Percentiles rank a stretch among this genome's conserved stretches.
Evolutionary conservation across 2,797 vertebrate species (phyloP).

Genomic region (Trichosurus vulpecula): DNA sequence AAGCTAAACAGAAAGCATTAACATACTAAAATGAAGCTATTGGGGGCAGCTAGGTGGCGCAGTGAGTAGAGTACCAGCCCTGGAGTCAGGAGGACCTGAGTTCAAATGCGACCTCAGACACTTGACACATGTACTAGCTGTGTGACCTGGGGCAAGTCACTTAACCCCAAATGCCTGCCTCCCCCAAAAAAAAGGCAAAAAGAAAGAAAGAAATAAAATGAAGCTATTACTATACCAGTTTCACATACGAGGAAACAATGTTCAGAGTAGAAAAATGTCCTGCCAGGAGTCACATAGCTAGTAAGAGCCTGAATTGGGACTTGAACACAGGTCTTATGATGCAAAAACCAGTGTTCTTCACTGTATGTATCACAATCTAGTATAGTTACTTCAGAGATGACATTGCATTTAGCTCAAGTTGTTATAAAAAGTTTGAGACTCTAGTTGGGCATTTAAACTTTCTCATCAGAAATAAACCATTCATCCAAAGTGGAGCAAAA

Average conservation of each 20-base stretch:
- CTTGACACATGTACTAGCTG: no score
- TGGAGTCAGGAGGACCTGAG: no score
- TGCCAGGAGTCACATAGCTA: neutral
- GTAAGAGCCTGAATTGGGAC: neutral
- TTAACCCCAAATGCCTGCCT: no score
- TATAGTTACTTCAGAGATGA: neutral
- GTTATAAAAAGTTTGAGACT: neutral
- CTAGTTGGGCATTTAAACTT: neutral
- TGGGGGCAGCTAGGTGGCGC: no score
- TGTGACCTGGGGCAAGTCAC: no score
- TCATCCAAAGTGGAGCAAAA: neutral
- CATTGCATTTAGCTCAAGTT: neutral
- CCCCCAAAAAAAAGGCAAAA: no score
- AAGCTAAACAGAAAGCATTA: no score
- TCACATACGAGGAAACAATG: neutral
- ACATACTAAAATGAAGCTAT: no score
- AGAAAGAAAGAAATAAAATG: no score
- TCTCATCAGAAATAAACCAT: neutral
- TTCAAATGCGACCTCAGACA: no score
- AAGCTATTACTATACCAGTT: neutral
- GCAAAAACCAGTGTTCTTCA: neutral
- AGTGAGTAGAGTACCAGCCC: no score
- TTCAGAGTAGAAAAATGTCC: neutral
- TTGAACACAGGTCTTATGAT: neutral
- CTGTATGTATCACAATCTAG: neutral